A percentile compares a stretch with the other conserved stretches of the same genome.
phyloP scores from a whole-genome alignment of 2,888 invertebrate species.

The Ichneumoninae sp. region DNA sequence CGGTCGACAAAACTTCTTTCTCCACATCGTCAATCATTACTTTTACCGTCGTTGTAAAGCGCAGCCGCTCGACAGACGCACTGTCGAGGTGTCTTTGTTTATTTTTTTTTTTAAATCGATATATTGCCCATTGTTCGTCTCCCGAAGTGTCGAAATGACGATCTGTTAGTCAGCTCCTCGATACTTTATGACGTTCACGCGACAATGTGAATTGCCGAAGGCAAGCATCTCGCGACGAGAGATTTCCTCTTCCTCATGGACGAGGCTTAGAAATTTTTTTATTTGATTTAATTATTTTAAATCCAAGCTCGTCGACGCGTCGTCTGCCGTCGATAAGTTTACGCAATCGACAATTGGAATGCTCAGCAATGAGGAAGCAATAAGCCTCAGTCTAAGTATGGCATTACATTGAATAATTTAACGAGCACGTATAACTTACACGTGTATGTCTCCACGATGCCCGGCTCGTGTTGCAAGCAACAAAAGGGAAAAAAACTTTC shows the following conservation, averaged over 20 bases:
- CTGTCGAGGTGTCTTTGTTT: not conserved
- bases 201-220: not conserved
- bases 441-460: slow-evolving; percentile 4
- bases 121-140: not conserved
- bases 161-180: not conserved
- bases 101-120: not conserved
- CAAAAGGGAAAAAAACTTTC: slow-evolving; percentile 47
- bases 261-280: not conserved
- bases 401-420: slow-evolving; percentile 14
- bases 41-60: not conserved
- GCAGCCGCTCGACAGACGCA: not conserved
- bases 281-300: not conserved
- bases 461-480: slow-evolving; percentile 23
- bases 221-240: not conserved
- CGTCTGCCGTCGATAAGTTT: not conserved
- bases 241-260: not conserved
- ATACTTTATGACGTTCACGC: not conserved
- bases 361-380: slow-evolving; percentile 19
- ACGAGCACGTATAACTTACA: not conserved
- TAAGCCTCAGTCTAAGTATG: not conserved
- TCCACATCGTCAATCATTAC: not conserved
- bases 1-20: not conserved
- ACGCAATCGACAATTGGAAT: slow-evolving; percentile 2
- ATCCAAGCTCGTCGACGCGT: not conserved
- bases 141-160: not conserved